Base-by-base conservation (phyloP, 1,140 invertebrate species). In the Uloborus diversus region DNA sequence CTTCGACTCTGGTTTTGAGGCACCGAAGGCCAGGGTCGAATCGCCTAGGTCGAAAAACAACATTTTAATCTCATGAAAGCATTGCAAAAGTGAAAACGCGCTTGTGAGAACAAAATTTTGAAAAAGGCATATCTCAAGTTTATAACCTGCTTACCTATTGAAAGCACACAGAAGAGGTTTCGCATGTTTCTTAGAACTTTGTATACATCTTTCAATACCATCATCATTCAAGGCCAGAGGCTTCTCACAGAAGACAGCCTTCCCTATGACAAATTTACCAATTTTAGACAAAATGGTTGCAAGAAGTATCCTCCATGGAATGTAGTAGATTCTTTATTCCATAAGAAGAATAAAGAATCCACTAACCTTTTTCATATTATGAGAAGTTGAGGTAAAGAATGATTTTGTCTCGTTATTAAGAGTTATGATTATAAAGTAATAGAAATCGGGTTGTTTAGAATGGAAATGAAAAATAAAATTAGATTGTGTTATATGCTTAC, bases 191-290 rank as follows among this genome's bases (percentile, higher is more conserved):
- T 88, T 87, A 0, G 92, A 91, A 0, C 88, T 83, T 14, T 90
- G 87, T 81, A 91, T 92, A 81, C 91, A 92, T 33, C 88, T 88
- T 42, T 85, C 85, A 0, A 89, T 90, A 2, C 88, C 86, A 33
- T 87, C 85, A 1, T 88, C 84, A 66, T 88, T 85, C 59, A 91
- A 87, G 14, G 91, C 90, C 25, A 93, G 88, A 0, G 92, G 92
- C 83, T 93, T 93, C 83, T 93, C 92, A 83, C 91, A 92, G 82
- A 92, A 91, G 0, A 93, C 90, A 13, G 90, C 89, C 83, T 86
- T 87, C 17, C 83, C 86, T 87, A 71, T 28, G 35, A 49, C 0
- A 62, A 14, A 49, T n/a, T 14, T n/a, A 49, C 47, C 47, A 13
- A 81, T 5, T 2, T 17, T 11, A 32, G 11, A 73, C 4, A 37